These are phyloP conservation scores for Gymnodraco acuticeps DNA, from an alignment of 2,797 vertebrate genomes.

Conservation along the genomic window DNA sequence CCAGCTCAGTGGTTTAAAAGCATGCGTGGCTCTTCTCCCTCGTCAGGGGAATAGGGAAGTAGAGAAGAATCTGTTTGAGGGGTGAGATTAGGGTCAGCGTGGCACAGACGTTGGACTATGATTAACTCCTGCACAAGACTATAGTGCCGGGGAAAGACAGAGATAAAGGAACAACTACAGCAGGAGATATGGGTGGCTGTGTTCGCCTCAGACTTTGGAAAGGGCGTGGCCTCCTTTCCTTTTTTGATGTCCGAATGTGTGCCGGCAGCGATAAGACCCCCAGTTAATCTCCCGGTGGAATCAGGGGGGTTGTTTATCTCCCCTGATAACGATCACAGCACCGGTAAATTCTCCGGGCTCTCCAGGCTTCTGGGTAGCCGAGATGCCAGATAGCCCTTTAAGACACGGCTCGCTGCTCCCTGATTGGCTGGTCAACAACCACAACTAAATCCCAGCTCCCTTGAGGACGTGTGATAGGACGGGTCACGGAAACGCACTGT, in stretches of 20 bases:
- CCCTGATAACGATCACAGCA: conserved; percentile 79
- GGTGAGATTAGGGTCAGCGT: conserved; percentile 51
- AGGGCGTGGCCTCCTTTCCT: conserved; percentile 64
- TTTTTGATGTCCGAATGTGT: conserved; percentile 77
- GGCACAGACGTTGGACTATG: conserved; percentile 28
- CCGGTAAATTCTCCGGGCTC: conserved; percentile 64
- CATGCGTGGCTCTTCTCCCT: conserved; percentile 42
- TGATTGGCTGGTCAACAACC: conserved; percentile 79
- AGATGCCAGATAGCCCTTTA: conserved; percentile 79
- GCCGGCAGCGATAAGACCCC: conserved; percentile 75
- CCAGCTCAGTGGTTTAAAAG: conserved; percentile 70
- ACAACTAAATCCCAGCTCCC: conserved; percentile 71
- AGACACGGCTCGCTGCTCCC: conserved; percentile 73
- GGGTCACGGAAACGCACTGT: conserved; percentile 66
- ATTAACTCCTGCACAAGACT: conserved; percentile 50
- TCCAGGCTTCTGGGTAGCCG: conserved; percentile 67
- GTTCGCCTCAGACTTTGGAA: conserved; percentile 24
- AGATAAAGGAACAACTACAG: conserved; percentile 51
- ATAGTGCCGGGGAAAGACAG: conserved; percentile 20
- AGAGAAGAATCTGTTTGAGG: conserved; percentile 36
- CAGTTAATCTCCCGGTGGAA: conserved; percentile 77
- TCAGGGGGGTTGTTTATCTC: conserved; percentile 74
- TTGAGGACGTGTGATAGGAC: conserved; percentile 67
- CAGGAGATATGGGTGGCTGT: conserved; percentile 22
- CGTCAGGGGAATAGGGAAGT: conserved; percentile 19